Evolutionary conservation across 2,888 invertebrate species (phyloP).

Genomic region (Sminthurides aquaticus): DNA sequence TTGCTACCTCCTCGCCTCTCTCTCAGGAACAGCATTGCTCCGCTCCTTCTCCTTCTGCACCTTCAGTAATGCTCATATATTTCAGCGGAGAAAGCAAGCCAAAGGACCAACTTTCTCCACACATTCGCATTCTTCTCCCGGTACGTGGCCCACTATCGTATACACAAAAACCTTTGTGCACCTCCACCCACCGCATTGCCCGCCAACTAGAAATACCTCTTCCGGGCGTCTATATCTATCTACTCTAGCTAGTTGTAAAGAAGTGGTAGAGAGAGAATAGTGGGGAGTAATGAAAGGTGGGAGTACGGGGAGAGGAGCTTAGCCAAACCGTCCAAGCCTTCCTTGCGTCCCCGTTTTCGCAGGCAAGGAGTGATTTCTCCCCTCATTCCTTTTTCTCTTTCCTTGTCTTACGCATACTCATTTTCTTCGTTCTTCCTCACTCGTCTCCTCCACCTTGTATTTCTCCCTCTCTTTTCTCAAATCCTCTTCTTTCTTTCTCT

Average conservation of each 20-base stretch:
- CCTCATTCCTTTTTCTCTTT: conserved; percentile 23
- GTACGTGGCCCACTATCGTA: too few species aligned
- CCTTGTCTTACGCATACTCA: conserved; percentile 15
- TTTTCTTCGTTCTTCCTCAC: conserved; percentile 9
- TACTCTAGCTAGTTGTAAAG: too few species aligned
- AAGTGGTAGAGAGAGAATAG: neutral
- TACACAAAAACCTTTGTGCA: too few species aligned
- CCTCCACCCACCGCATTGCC: too few species aligned
- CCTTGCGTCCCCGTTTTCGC: neutral
- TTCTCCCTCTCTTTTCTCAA: conserved; percentile 12
- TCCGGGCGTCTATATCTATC: neutral
- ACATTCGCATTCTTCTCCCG: too few species aligned
- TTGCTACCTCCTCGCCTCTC: too few species aligned
- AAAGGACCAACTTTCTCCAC: neutral
- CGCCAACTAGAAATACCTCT: too few species aligned
- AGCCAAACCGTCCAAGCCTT: neutral
- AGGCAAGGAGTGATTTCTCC: conserved; percentile 28
- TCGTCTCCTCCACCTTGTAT: neutral
- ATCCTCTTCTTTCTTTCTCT: conserved; percentile 44
- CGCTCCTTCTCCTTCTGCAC: neutral
- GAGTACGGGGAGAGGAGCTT: neutral
- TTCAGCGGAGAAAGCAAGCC: too few species aligned
- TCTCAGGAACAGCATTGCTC: conserved; percentile 5
- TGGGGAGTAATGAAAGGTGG: neutral
- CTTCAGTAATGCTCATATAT: too few species aligned